Evolutionary conservation across 2,888 invertebrate species (phyloP).

Genomic region (Silvanus unidentatus): DNA sequence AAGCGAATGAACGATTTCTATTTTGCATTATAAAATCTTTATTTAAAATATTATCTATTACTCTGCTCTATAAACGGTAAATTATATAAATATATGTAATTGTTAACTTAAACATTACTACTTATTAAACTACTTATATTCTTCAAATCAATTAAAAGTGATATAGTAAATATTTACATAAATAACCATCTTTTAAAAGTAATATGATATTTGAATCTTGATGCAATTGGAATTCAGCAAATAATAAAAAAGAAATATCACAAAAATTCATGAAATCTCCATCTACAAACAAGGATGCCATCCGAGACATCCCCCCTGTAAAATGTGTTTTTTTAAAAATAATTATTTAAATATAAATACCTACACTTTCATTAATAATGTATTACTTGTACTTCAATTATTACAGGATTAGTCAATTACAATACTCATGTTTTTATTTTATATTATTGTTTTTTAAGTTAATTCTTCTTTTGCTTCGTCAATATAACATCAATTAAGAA

Average conservation of each 20-base stretch:
- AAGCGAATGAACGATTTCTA: not conserved
- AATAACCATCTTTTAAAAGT: not conserved
- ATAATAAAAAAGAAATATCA: no score
- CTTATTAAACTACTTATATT: not conserved
- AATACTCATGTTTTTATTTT: conserved; percentile 11
- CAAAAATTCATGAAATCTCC: no score
- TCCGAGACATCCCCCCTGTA: no score
- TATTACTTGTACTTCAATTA: not conserved
- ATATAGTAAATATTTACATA: not conserved
- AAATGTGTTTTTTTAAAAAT: no score
- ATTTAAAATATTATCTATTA: no score
- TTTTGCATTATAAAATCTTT: not conserved
- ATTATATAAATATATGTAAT: conserved; percentile 13
- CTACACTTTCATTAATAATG: no score
- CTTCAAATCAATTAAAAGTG: not conserved
- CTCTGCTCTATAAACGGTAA: conserved; percentile 8
- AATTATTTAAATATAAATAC: no score
- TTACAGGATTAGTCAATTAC: conserved; percentile 5
- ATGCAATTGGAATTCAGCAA: no score
- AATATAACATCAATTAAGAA: not conserved
- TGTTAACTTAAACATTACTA: not conserved
- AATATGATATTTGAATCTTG: no score
- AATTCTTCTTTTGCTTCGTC: conserved; percentile 1
- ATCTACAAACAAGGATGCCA: no score
- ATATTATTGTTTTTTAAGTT: not conserved